Conservation (phyloP, 2,888 invertebrate species). For the Tipula confusa region DNA sequence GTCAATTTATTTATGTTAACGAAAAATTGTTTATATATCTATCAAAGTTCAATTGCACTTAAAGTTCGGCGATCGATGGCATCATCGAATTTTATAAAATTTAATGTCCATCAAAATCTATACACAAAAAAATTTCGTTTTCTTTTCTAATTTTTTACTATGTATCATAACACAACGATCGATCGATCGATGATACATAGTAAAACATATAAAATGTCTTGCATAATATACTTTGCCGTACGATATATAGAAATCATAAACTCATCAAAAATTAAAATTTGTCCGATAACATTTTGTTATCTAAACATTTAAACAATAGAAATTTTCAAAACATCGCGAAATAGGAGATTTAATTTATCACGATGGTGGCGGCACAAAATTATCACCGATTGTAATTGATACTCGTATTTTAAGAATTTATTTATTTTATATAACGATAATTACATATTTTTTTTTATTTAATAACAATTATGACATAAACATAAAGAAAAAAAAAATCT, state of each 20-base stretch:
- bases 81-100: background rate
- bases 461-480: constrained; percentile 8
- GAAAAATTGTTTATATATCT: background rate
- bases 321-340: background rate
- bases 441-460: constrained; percentile 13
- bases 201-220: background rate
- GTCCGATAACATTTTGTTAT: background rate
- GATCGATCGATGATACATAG: background rate
- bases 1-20: background rate
- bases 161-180: background rate
- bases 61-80: background rate
- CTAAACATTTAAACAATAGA: background rate
- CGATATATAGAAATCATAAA: background rate
- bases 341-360: background rate
- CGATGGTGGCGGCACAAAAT: background rate
- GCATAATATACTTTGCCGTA: background rate
- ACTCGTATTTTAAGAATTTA: background rate
- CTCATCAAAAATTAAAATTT: background rate
- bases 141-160: background rate
- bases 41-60: background rate
- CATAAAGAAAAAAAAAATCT: background rate
- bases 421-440: background rate
- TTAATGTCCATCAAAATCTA: background rate
- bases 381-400: background rate
- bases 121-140: background rate